Evolutionary conservation across 1,140 invertebrate species (phyloP), one percentile per base, ranked within the genome.

Genomic region (Solen grandis): DNA sequence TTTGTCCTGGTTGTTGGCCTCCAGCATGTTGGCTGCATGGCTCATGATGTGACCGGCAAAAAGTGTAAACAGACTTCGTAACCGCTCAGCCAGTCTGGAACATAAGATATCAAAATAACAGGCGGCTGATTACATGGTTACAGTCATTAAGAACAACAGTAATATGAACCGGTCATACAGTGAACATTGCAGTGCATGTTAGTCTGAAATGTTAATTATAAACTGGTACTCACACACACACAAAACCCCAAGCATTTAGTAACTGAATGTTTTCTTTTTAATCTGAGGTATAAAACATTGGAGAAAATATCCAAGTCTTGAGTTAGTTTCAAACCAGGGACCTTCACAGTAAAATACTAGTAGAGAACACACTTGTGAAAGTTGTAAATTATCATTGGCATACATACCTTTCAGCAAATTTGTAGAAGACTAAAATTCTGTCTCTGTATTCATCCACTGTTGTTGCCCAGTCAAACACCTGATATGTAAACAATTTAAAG

Each of bases 21-120:
- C 91, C 27, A 99, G 89, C 1, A 96, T 88, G 3, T 94, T 92
- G 0, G 96, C 95, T 0, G 96, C 95, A 88, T 97, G 95, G 86
- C 95, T 95, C 0, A 98, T 92, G 83, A 98, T 95, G 86, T 96
- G 95, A 5, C 95, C 95, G 62, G 97, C 97, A 91, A 99, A 98
- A 31, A 97, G 91, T 1, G 97, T 95, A 90, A 99, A 99, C 0
- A 99, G 92, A 29, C 96, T 96, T 91, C 97, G 97, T 10, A 99
- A 91, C 65, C 94, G 95, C 60, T 96, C 95, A 0, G 97, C 96
- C 72, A 98, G 95, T 29, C 94, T 95, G 66, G 93, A 94, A 96
- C 35, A 97, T 10, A 59, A 59, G 22, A 16, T 59, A 16, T 59
- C 10, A 27, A 27, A 59, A 22, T 16, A 59, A 59, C 55, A n/a